Conservation (phyloP, 2,888 invertebrate genomes). For the Thumatha senex region DNA sequence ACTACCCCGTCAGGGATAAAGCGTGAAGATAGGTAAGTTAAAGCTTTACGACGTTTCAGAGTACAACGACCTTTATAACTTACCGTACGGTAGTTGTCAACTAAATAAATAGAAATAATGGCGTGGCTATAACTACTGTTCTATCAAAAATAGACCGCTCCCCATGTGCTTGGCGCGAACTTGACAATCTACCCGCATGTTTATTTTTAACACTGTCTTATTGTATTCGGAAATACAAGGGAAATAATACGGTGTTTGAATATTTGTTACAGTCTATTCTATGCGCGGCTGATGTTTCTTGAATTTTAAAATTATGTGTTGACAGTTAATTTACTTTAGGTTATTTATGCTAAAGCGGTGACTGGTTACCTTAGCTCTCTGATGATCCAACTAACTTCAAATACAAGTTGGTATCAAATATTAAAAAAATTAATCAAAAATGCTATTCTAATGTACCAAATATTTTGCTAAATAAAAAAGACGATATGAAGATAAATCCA, state of each 20-base stretch:
- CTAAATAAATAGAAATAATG: constrained; percentile 73
- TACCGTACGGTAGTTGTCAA: constrained; percentile 54
- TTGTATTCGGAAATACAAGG: constrained; percentile 69
- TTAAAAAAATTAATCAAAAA: too few species aligned
- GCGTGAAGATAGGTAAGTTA: too few species aligned
- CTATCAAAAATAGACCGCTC: constrained; percentile 70
- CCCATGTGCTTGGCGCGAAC: constrained; percentile 71
- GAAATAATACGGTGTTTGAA: constrained; percentile 42
- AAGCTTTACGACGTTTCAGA: constrained; percentile 23
- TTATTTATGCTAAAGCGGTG: neutral
- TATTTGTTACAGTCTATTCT: constrained; percentile 33
- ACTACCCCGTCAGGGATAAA: too few species aligned
- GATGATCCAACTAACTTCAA: neutral
- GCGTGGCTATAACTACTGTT: constrained; percentile 50
- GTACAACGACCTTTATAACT: constrained; percentile 8
- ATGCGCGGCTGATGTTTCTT: neutral
- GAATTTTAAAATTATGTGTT: neutral
- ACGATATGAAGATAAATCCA: too few species aligned
- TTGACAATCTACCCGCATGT: constrained; percentile 73
- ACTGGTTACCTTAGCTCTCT: neutral
- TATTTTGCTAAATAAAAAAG: too few species aligned
- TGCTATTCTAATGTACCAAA: too few species aligned
- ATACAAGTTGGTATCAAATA: too few species aligned
- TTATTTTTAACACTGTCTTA: constrained; percentile 75
- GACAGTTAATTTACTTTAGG: neutral